Evolutionary conservation across 2,797 vertebrate genomes (phyloP).

Genomic region (Morelia viridis): DNA sequence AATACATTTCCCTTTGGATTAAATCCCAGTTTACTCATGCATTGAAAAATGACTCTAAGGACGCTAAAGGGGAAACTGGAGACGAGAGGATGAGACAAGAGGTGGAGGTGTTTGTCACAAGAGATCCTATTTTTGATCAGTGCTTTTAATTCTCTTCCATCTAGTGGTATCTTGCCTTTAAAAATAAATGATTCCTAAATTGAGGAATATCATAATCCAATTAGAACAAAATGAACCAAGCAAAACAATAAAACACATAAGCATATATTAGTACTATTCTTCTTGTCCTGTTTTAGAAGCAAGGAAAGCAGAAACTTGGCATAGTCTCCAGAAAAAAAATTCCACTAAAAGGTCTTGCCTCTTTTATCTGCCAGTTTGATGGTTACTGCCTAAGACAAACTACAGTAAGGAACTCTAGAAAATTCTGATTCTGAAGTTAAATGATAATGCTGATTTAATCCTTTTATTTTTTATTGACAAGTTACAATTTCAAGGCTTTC

Average conservation of each 20-base stretch:
- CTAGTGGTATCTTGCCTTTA: neutral
- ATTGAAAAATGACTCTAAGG: neutral
- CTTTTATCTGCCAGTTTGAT: neutral
- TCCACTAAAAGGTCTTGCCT: neutral
- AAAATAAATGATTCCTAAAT: neutral
- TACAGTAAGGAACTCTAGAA: neutral
- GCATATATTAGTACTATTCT: neutral
- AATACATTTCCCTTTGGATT: neutral
- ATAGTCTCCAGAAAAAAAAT: neutral
- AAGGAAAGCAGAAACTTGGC: neutral
- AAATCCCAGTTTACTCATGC: neutral
- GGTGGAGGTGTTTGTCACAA: neutral
- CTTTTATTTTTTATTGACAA: neutral
- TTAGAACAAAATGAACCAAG: neutral
- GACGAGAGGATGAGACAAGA: neutral
- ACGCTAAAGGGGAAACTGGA: neutral
- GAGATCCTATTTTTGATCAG: neutral
- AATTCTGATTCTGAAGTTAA: neutral
- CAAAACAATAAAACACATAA: neutral
- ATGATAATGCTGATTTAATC: neutral
- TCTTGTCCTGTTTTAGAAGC: neutral
- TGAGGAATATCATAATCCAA: neutral
- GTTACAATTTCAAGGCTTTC: neutral
- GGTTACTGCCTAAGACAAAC: neutral
- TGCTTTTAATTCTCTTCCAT: neutral